Conservation (phyloP, 1,140 invertebrate genomes). For the Plectrocnemia conspersa region DNA sequence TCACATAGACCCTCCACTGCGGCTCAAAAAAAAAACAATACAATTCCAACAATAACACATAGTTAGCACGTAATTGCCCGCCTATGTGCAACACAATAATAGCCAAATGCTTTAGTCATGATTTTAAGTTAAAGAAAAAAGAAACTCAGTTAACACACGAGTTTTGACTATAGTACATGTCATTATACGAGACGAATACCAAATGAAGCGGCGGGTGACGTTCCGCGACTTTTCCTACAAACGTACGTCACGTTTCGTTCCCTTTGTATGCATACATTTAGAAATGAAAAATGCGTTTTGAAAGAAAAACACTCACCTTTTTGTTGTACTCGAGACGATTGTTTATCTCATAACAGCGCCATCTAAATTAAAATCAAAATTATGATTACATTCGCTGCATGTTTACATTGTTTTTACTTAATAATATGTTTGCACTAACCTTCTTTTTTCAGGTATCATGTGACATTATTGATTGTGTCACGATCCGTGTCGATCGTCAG, state of each 20-base stretch:
- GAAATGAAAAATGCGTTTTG: background rate
- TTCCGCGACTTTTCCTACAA: background rate
- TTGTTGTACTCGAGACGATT: background rate
- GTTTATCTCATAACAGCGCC: background rate
- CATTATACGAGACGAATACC: background rate
- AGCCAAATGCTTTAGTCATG: background rate
- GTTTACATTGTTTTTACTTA: background rate
- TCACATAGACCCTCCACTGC: too few species aligned
- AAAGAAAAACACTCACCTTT: background rate
- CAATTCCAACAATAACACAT: conserved; percentile 8
- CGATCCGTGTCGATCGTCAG: too few species aligned
- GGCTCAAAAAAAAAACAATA: conserved; percentile 14
- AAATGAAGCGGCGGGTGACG: background rate
- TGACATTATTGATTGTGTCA: too few species aligned
- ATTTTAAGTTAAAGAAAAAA: background rate
- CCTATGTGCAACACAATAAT: background rate
- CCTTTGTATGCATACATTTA: background rate
- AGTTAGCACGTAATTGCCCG: conserved; percentile 10
- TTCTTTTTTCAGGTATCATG: too few species aligned
- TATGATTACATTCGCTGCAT: background rate
- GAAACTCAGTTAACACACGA: background rate
- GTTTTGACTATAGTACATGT: conserved; percentile 1
- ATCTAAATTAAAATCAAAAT: background rate
- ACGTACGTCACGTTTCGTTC: background rate
- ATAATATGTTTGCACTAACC: too few species aligned